Base-by-base conservation (phyloP, 2,797 vertebrate species). In the Ctenopoma multispine region DNA sequence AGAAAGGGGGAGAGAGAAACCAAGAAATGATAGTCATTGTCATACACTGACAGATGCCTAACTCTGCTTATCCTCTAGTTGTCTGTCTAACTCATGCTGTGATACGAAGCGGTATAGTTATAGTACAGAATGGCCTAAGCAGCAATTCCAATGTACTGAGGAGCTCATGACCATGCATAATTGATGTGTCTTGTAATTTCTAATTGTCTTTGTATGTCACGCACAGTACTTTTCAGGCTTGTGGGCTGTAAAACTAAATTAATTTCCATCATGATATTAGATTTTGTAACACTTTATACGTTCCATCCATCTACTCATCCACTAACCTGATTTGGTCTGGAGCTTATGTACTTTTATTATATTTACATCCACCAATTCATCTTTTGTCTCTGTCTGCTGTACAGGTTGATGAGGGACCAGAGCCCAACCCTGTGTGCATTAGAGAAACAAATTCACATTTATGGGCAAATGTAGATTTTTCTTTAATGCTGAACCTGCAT, bases 281-380 rank as follows among this genome's bases (percentile, higher is more conserved):
- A 82, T 87, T 83, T 34, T 82, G 56, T 67, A 72, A 78, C 60
- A 49, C 65, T 36, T 36, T 46, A 73, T 72, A 57, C 13, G 7
- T 58, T 59, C 49, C 44, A 50, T 65, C 60, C 38, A n/a, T 60
- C 29, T 46, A 40, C 40, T 29, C 68, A 81, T 72, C 53, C 44
- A 75, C 76, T 77, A 20, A 34, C 14, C 36, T 38, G 50, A 50
- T 50, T 69, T 3, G 3, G 31, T 66, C 18, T 49, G 47, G 34
- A 58, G 20, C 44, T 69, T 18, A 59, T 36, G 12, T 23, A 23
- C 14, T 12, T 43, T 14, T 47, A 62, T 23, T 23, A 38, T 64
- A 56, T 66, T 72, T 57, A 66, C 46, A 50, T 46, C 17, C 31
- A 38, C 20, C n/a, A 56, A 50, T 10, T 44, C 34, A 29, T 73